Evolutionary conservation across 2,113 vertebrate species (phyloP).

Genomic region (Myrmecobius fasciatus): DNA sequence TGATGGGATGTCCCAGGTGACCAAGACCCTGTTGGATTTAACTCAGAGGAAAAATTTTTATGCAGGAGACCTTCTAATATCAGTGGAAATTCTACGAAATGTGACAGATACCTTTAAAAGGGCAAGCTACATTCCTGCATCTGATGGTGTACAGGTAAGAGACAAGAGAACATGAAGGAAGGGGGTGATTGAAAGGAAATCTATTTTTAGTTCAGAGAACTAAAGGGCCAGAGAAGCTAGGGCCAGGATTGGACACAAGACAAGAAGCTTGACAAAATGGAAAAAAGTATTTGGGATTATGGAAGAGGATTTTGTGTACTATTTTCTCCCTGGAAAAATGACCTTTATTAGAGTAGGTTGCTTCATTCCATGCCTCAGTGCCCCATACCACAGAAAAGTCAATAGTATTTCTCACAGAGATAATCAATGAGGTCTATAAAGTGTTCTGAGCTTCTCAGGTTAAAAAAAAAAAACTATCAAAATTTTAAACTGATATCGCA

Average conservation of each 20-base stretch:
- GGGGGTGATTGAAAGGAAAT: background rate
- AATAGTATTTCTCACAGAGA: slow-evolving; percentile 29
- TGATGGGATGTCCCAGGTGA: slow-evolving; percentile 98
- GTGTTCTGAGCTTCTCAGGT: slow-evolving; percentile 30
- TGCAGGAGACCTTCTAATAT: slow-evolving; percentile 96
- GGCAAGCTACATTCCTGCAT: slow-evolving; percentile 96
- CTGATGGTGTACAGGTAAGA: slow-evolving; percentile 97
- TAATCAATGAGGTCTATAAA: slow-evolving; percentile 10
- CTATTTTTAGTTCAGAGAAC: rapidly evolving
- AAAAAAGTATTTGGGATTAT: background rate
- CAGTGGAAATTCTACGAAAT: slow-evolving; percentile 98
- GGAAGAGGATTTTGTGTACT: background rate
- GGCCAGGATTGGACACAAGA: background rate
- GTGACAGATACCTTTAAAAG: slow-evolving; percentile 98
- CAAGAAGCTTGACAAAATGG: background rate
- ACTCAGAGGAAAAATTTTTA: slow-evolving; percentile 98
- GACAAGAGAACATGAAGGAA: background rate
- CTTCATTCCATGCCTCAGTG: background rate
- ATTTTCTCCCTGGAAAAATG: background rate
- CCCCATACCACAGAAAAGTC: slow-evolving; percentile 4
- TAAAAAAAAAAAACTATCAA: slow-evolving; percentile 30
- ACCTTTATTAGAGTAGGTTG: slow-evolving; percentile 1
- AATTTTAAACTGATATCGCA: slow-evolving; percentile 45
- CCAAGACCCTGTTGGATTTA: slow-evolving; percentile 96
- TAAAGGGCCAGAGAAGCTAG: too few species aligned